Base-by-base conservation (phyloP, 2,888 invertebrate genomes). In the Lepidochrysops patricia region DNA sequence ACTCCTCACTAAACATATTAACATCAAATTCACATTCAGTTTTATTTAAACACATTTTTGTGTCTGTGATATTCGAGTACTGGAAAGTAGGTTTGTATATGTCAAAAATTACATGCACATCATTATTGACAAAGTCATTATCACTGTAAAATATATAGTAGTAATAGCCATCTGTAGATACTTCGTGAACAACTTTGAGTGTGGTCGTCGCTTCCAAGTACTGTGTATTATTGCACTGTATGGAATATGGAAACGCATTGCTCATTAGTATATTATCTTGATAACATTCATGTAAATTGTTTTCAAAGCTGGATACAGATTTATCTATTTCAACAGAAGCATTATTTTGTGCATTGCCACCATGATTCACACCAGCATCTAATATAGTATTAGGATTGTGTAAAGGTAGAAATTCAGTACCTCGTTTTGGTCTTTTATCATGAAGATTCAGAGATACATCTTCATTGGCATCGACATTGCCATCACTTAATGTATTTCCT, bases 101-200 rank as follows among this genome's bases (percentile, higher is more conserved):
- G 82, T 96, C 94, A 76, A 96, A 96, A 64, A 95, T 91, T 4
- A 94, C 95, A 80, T 96, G 94, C 69, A 96, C 94, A 73, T 95
- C 93, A 80, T 96, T 96, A 56, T 90, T 91, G 7, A 94, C 92
- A 68, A 93, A 86, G 76, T 95, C 96, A 82, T 96, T 96, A 76
- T 96, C 95, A 70, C 95, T 96, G 74, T 96, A 96, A 81, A 96
- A 96, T 68, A 96, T 95, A 71, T 96, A 96, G 81, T 96, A 96
- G 77, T 96, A 96, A 81, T 96, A 96, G 5, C 96, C 96, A 74
- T 95, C 94, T 57, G 91, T 89, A 35, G 91, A 85, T 25, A 96
- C 93, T 66, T 94, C 92, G 70, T 96, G 95, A 61, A 90, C 91
- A 0, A 95, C 93, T 76, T 85, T 88, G 6, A 85, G 75, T 66